These are phyloP conservation scores for Oenanthe oenanthe DNA, from an alignment of 2,113 vertebrate genomes.

Conservation along the genomic window DNA sequence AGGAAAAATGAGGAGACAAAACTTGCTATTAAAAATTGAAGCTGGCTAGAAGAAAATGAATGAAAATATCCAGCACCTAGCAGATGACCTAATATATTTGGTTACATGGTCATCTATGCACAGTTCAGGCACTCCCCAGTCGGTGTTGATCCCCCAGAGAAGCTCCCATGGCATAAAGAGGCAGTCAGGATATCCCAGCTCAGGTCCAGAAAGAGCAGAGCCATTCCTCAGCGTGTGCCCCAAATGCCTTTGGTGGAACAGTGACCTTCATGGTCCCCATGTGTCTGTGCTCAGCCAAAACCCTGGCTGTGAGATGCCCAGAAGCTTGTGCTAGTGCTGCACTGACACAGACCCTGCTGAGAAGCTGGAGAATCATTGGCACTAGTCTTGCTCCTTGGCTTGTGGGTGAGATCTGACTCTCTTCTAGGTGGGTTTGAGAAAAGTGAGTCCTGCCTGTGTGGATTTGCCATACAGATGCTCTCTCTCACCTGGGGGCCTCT, in stretches of 20 bases:
- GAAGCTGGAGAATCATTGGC: not conserved
- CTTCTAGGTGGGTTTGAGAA: not conserved
- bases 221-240: rapidly evolving
- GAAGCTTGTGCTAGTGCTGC: rapidly evolving
- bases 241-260: not conserved
- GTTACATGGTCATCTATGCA: not conserved
- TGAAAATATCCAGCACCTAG: not conserved
- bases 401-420: not conserved
- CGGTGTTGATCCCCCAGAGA: not conserved
- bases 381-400: not conserved
- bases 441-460: not conserved
- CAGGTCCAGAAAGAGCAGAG: not conserved
- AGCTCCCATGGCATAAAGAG: not conserved
- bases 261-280: not conserved
- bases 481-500: not conserved
- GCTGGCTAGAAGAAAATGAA: not conserved
- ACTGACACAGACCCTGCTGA: not conserved
- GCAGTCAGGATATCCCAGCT: not conserved
- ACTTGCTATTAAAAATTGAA: not conserved
- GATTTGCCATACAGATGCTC: not conserved
- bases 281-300: not conserved
- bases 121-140: not conserved
- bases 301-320: not conserved
- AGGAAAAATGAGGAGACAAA: not conserved
- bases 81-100: not conserved